Conservation (phyloP, 2,888 invertebrate species). For the Agrotis clavis region DNA sequence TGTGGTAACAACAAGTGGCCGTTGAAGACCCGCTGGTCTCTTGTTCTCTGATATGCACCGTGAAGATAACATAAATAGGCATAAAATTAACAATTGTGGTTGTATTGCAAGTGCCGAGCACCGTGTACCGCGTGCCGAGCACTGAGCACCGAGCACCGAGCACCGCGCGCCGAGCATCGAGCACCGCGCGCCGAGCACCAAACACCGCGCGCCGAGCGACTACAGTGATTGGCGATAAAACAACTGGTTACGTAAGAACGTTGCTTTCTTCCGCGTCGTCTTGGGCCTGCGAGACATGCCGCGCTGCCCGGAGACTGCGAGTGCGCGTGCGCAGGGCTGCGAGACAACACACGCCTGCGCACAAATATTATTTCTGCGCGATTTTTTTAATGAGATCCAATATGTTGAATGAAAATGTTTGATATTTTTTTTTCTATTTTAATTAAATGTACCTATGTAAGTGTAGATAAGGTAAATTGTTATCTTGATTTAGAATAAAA, state of each 20-base stretch:
- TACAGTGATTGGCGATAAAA: slow-evolving; percentile 77
- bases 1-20: too few relatives aligned
- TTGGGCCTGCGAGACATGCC: slow-evolving; percentile 69
- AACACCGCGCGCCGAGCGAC: slow-evolving; percentile 31
- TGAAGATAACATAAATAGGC: background rate
- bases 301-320: slow-evolving; percentile 67
- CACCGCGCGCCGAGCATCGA: too few relatives aligned
- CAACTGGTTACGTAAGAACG: slow-evolving; percentile 82
- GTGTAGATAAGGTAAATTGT: too few relatives aligned
- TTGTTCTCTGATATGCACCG: background rate
- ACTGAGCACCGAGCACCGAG: background rate
- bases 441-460: too few relatives aligned
- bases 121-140: slow-evolving; percentile 16
- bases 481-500: too few relatives aligned
- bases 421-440: too few relatives aligned
- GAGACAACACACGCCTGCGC: slow-evolving; percentile 11
- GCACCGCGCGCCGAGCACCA: background rate
- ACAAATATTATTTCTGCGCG: slow-evolving; percentile 1
- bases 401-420: too few relatives aligned
- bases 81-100: background rate
- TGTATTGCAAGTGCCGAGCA: background rate
- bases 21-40: too few relatives aligned
- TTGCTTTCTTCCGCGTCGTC: slow-evolving; percentile 86
- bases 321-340: slow-evolving; percentile 73
- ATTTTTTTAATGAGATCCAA: background rate